Evolutionary conservation across 2,797 vertebrate species (phyloP), one percentile per base, ranked within the genome.

Genomic region (Acanthurus lineatus): DNA sequence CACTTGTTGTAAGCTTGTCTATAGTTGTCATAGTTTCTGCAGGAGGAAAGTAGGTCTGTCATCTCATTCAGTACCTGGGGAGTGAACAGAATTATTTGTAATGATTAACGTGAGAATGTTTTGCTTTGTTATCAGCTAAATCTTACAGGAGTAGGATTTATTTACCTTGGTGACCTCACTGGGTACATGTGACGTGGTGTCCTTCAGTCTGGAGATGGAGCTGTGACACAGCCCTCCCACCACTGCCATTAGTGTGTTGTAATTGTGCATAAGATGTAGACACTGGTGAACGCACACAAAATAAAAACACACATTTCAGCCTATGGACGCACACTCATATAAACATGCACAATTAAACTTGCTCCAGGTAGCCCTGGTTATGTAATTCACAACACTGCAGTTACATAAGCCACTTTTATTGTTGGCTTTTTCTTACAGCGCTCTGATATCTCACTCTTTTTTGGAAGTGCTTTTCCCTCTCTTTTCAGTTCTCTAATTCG

Each of bases 171-270:
- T 96, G 90, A 97, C 96, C 80, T 99, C 98, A 62, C 93, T 96
- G 70, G 97, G 92, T 69, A 99, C 96, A 45, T 96, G 96, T 0
- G 97, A 97, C 73, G 96, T 97, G 81, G 98, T 99, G 89, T 99
- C 98, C 93, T 98, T 98, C 81, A 99, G 96, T 89, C 98, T 96
- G 86, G 97, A 99, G 90, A 98, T 99, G 0, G 98, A 97, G 93
- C 97, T 99, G 91, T 99, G 98, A 77, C 96, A 98, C 4, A 99
- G 94, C 51, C 97, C 97, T 69, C 98, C 98, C 77, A 99, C 97
- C 85, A 99, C 97, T 6, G 98, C 98, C 98, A 99, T 99, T 95
- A 99, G 90, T 9, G 97, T 98, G 91, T 99, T 99, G 90, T 97
- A 99, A 93, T 99, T 99, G 92, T 98, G 97, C 77, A 98, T 95